Base-by-base conservation (phyloP, 1,140 invertebrate species). In the Zaprionus kolodkinae region DNA sequence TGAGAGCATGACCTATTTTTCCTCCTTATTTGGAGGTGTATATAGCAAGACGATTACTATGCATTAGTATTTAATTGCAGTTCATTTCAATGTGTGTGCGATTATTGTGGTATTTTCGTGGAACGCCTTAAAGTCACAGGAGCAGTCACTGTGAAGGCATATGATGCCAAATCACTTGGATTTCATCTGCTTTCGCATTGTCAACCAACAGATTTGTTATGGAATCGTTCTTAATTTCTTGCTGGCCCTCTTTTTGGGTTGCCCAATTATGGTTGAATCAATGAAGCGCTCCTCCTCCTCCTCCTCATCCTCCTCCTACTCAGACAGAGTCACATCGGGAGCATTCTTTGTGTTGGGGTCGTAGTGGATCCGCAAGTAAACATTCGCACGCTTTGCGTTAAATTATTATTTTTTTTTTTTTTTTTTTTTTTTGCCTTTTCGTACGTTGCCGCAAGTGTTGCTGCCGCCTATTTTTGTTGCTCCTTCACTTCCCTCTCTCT, bases 301-400 rank as follows among this genome's bases (percentile, higher is more conserved):
- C 36, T 15, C 15, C 40, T 45, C 40, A 45, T n/a, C n/a, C 45
- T 50, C 35, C 36, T 59, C 21, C 36, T 15, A 45, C 40, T 45
- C 40, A 45, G 40, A 45, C 40, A 45, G 13, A 4, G 40, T 15
- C 59, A 30, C 59, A 48, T 61, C 15, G 30, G 13, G 55, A 15
- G 33, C 21, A 57, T 17, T 57, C 54, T 25, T 57, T 35, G 54
- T 30, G 9, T 17, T 36, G 17, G 38, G 33, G 36, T 25, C 54
- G 13, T 27, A 21, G 35, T 64, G 17, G 48, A 54, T 12, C 38
- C 36, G 48, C 61, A 40, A 84, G 68, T 72, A 83, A 84, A 83
- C 64, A 84, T 84, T 83, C 77, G 73, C 81, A 84, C 81, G 81
- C 68, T 83, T 83, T 79, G 61, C 52, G 64, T 60, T 84, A 78